Evolutionary conservation across 2,113 vertebrate genomes (phyloP).

Genomic region (Anser brachyrhynchus): DNA sequence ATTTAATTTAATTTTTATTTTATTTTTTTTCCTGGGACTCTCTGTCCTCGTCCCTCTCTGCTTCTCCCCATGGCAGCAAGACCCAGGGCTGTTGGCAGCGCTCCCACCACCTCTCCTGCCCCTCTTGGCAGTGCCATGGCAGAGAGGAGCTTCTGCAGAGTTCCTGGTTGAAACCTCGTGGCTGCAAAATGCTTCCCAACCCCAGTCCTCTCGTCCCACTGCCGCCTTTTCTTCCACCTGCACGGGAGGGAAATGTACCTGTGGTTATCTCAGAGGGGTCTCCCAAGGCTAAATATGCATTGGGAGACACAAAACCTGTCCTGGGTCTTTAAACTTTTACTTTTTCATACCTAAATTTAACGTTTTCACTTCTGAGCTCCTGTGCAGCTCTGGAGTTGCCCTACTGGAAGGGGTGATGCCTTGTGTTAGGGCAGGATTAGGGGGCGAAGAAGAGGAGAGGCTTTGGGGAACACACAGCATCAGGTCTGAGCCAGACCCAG

Average conservation of each 20-base stretch:
- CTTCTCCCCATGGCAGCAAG: background rate
- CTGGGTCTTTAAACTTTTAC: background rate
- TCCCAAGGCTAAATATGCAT: background rate
- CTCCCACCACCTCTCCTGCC: background rate
- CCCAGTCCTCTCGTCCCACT: fast-evolving
- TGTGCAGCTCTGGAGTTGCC: background rate
- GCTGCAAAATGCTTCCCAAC: background rate
- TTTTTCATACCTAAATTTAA: background rate
- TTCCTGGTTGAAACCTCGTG: background rate
- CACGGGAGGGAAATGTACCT: too few species aligned
- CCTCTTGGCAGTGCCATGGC: background rate
- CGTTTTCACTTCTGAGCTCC: background rate
- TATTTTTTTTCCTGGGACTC: background rate
- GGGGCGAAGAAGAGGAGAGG: background rate
- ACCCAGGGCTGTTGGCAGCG: background rate
- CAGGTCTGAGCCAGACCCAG: background rate
- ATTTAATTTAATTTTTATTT: too few species aligned
- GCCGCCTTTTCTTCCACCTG: background rate
- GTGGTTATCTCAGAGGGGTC: background rate
- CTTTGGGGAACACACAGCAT: background rate
- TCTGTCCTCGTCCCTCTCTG: background rate
- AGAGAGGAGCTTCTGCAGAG: background rate
- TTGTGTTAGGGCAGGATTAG: background rate
- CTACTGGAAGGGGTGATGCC: background rate
- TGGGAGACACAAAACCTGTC: background rate